Percentiles rank a stretch among this genome's conserved stretches.
Evolutionary conservation across 92 coral and sea anemone genomes (phyloP).

Genomic region (Palythoa grandis): DNA sequence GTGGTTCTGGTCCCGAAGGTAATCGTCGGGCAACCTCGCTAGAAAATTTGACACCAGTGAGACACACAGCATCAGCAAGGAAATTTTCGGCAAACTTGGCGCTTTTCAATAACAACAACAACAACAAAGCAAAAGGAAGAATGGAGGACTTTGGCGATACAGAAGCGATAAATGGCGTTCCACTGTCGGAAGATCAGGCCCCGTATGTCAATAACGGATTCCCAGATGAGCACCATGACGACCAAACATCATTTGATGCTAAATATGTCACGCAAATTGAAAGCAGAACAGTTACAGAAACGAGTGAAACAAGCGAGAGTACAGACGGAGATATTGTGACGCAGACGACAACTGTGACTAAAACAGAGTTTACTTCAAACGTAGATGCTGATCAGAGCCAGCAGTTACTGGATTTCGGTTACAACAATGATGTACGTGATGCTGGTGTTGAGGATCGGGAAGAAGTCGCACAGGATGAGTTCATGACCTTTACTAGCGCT

Average conservation of each 20-base stretch:
- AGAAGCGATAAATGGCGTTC: slow-evolving; percentile 26
- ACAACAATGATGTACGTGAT: slow-evolving; percentile 4
- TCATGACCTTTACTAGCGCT: background rate
- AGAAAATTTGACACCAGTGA: slow-evolving; percentile 34
- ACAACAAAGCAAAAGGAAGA: background rate
- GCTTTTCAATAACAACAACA: slow-evolving; percentile 22
- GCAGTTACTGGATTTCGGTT: slow-evolving; percentile 17
- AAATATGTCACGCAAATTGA: slow-evolving; percentile 8
- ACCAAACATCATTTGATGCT: slow-evolving; percentile 4
- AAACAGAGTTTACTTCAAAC: slow-evolving; percentile 26
- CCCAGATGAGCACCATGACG: slow-evolving; percentile 14
- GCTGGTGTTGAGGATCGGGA: background rate
- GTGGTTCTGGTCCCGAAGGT: slow-evolving; percentile 27
- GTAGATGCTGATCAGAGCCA: slow-evolving; percentile 21
- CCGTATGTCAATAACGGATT: slow-evolving; percentile 10
- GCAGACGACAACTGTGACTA: slow-evolving; percentile 11
- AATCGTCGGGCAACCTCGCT: slow-evolving; percentile 30
- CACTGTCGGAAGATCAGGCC: slow-evolving; percentile 16
- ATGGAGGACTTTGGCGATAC: slow-evolving; percentile 25
- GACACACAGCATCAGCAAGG: background rate
- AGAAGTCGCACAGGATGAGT: slow-evolving; percentile 9
- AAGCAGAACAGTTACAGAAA: slow-evolving; percentile 20
- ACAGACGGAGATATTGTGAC: slow-evolving; percentile 22
- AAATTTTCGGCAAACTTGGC: slow-evolving; percentile 24
- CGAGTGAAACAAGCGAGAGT: slow-evolving; percentile 18